A percentile compares a stretch with the other conserved stretches of the same genome.
phyloP scores from a whole-genome alignment of 1,140 invertebrate species.

The Xylocopa sonorina region DNA sequence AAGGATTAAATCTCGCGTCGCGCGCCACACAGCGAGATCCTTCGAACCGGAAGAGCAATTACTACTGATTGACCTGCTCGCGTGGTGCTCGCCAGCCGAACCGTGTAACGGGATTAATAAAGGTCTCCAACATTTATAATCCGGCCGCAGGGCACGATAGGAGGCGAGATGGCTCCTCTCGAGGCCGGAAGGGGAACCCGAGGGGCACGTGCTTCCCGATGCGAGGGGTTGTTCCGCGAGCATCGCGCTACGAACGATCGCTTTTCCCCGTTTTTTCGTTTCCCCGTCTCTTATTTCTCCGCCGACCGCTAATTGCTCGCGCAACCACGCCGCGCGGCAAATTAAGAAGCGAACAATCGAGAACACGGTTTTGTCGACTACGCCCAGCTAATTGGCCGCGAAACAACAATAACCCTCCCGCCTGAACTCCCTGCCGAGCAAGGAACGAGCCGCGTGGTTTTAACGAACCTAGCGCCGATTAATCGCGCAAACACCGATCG shows the following conservation, averaged over 20 bases:
- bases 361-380: constrained; percentile 28
- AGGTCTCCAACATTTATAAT: constrained; percentile 65
- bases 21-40: constrained; percentile 52
- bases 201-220: constrained; percentile 44
- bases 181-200: not conserved
- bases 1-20: constrained; percentile 61
- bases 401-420: constrained; percentile 56
- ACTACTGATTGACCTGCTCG: constrained; percentile 71
- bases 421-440: not conserved
- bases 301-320: constrained; percentile 51
- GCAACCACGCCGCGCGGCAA: constrained; percentile 23
- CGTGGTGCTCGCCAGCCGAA: constrained; percentile 50
- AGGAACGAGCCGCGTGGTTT: constrained; percentile 15
- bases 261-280: too few relatives aligned
- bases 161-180: not conserved
- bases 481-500: not conserved
- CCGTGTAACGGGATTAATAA: constrained; percentile 75
- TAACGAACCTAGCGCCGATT: constrained; percentile 33
- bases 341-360: constrained; percentile 60
- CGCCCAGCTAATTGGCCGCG: constrained; percentile 54
- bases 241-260: not conserved
- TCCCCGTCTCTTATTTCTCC: too few relatives aligned
- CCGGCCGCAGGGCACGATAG: constrained; percentile 9
- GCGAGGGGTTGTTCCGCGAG: not conserved
- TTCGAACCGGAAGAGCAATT: constrained; percentile 70